Conservation (phyloP, 1,140 invertebrate genomes). For the Scaptomyza pallida region DNA sequence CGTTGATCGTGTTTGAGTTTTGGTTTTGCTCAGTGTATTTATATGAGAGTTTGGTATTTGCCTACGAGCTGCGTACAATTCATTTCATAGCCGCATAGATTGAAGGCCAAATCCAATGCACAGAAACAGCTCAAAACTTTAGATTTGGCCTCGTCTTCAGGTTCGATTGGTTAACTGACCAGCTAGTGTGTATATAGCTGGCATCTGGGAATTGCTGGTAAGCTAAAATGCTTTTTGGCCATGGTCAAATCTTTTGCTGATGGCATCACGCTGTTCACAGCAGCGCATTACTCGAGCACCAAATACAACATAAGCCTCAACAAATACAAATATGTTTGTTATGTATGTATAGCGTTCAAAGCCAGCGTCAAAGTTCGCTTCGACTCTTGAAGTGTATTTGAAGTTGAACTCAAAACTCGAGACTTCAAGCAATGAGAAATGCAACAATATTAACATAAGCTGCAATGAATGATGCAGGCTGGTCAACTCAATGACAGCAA, state of each 20-base stretch:
- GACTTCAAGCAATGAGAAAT: neutral
- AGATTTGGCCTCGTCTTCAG: conserved; percentile 3
- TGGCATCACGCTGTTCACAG: conserved; percentile 75
- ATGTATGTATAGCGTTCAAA: conserved; percentile 2
- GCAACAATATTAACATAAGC: neutral
- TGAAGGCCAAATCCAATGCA: conserved; percentile 44
- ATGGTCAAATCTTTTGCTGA: conserved; percentile 39
- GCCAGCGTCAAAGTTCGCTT: conserved; percentile 18
- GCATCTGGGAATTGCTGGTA: neutral
- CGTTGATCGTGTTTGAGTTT: too few species aligned
- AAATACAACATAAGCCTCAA: neutral
- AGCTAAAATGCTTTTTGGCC: conserved; percentile 29
- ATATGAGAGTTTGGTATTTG: conserved; percentile 10
- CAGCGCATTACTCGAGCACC: conserved; percentile 27
- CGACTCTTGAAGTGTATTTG: conserved; percentile 21
- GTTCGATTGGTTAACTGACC: neutral
- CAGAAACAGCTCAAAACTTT: conserved; percentile 25
- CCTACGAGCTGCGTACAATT: conserved; percentile 25
- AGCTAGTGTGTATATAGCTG: neutral
- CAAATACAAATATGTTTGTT: too few species aligned
- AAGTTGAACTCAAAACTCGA: neutral
- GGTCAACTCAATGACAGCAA: too few species aligned
- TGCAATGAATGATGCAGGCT: neutral
- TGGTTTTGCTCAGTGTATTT: neutral
- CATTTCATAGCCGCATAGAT: conserved; percentile 39